Conservation (phyloP, 53 echinoderm and acorn worm genomes). For the Paelopatides confundens region DNA sequence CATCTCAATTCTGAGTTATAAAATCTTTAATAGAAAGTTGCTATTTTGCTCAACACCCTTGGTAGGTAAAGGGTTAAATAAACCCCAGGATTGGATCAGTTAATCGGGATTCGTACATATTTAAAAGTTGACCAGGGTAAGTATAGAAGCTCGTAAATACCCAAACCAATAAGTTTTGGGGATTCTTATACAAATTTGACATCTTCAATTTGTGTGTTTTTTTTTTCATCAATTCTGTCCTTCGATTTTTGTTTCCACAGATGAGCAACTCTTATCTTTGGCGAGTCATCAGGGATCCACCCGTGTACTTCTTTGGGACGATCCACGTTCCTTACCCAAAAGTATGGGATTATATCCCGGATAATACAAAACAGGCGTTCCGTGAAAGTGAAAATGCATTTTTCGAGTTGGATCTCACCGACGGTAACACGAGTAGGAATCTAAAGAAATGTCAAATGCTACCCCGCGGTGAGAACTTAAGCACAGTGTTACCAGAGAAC, state of each 20-base stretch:
- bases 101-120: no score
- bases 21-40: no score
- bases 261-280: constrained; percentile 89
- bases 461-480: constrained; percentile 90
- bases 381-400: constrained; percentile 92
- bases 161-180: no score
- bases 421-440: constrained; percentile 78
- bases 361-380: constrained; percentile 94
- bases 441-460: constrained; percentile 91
- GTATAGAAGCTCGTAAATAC: no score
- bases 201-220: no score
- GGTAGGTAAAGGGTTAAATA: no score
- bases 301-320: constrained; percentile 96
- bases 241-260: constrained; percentile 42
- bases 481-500: constrained; percentile 84
- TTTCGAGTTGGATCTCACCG: constrained; percentile 96
- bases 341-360: constrained; percentile 98
- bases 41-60: no score
- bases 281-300: constrained; percentile 85
- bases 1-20: no score
- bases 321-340: constrained; percentile 97
- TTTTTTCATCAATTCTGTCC: neutral
- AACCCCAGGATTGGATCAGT: no score
- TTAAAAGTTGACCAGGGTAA: no score
- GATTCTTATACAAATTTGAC: no score